phyloP scores from a whole-genome alignment of 30 jellyfish, hydroid and myxozoan species.

The Nemopilema nomurai region DNA sequence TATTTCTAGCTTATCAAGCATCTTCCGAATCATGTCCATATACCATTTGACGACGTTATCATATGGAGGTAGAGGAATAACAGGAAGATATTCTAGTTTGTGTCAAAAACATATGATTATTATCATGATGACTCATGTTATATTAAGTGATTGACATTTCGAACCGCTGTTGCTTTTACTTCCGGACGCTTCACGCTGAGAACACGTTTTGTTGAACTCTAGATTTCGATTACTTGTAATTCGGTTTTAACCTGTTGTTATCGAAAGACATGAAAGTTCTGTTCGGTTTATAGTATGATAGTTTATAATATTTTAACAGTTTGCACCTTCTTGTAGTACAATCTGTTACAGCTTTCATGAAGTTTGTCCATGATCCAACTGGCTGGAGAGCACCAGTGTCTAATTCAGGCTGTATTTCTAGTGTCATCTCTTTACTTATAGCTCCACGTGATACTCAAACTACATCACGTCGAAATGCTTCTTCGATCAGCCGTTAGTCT shows the following conservation, averaged over 20 bases:
- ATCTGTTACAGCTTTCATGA: slow-evolving; percentile 30
- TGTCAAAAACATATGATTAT: no score
- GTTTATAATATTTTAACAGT: no score
- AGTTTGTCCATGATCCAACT: slow-evolving; percentile 55
- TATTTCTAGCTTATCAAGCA: slow-evolving; percentile 38
- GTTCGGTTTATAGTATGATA: no score
- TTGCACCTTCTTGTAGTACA: slow-evolving; percentile 35
- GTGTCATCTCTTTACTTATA: slow-evolving; percentile 10
- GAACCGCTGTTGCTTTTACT: no score
- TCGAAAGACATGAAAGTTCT: no score
- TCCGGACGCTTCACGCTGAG: no score
- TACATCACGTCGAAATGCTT: slow-evolving; percentile 22
- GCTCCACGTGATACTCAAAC: slow-evolving; percentile 44
- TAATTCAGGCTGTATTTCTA: slow-evolving; percentile 7
- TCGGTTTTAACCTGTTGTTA: no score
- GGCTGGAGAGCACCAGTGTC: slow-evolving; percentile 15
- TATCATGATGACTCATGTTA: no score
- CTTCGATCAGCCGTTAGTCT: slow-evolving; percentile 27
- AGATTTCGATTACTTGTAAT: no score
- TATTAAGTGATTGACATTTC: no score
- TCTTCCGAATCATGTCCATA: slow-evolving; percentile 50
- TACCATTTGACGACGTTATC: slow-evolving; percentile 41
- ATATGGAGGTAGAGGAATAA: slow-evolving; percentile 51
- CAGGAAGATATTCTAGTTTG: slow-evolving; percentile 69
- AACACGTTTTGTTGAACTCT: no score